Conservation (phyloP, 1,140 invertebrate genomes). For the Zaprionus capensis region DNA sequence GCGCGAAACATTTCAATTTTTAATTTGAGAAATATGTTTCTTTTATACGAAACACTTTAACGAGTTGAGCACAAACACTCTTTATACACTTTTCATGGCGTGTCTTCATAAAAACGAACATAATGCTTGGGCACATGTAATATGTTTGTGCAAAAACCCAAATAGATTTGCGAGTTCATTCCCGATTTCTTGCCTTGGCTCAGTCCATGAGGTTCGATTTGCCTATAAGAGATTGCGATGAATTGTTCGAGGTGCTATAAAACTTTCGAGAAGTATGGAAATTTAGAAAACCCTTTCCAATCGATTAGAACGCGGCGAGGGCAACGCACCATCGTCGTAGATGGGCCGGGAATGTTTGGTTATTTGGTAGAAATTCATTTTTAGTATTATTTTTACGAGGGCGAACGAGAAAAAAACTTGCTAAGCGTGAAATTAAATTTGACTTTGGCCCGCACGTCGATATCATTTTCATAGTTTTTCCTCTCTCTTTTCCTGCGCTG, state of each 20-base stretch:
- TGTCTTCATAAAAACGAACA: slow-evolving; percentile 1
- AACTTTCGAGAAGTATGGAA: not conserved
- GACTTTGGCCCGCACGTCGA: slow-evolving; percentile 54
- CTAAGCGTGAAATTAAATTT: slow-evolving; percentile 83
- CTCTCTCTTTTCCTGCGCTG: not conserved
- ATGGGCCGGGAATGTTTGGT: not conserved
- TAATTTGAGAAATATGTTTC: not conserved
- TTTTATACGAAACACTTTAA: not conserved
- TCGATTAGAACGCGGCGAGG: too few species aligned
- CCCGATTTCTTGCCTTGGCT: not conserved
- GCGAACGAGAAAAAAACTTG: slow-evolving; percentile 39
- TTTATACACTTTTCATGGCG: not conserved
- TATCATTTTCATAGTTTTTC: slow-evolving; percentile 68
- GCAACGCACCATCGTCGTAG: not conserved
- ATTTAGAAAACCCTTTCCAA: not conserved
- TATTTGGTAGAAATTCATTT: slow-evolving; percentile 53
- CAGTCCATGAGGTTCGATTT: not conserved
- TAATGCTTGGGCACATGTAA: not conserved
- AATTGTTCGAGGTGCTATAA: not conserved
- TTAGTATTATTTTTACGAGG: slow-evolving; percentile 45
- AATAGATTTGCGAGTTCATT: not conserved
- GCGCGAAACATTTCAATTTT: not conserved
- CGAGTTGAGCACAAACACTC: not conserved
- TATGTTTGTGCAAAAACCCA: not conserved
- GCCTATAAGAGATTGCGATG: slow-evolving; percentile 1